Percentiles rank a stretch among this genome's conserved stretches.
These are phyloP conservation scores for Parnassius smintheus DNA, from an alignment of 2,888 invertebrate genomes.

Conservation along the genomic window DNA sequence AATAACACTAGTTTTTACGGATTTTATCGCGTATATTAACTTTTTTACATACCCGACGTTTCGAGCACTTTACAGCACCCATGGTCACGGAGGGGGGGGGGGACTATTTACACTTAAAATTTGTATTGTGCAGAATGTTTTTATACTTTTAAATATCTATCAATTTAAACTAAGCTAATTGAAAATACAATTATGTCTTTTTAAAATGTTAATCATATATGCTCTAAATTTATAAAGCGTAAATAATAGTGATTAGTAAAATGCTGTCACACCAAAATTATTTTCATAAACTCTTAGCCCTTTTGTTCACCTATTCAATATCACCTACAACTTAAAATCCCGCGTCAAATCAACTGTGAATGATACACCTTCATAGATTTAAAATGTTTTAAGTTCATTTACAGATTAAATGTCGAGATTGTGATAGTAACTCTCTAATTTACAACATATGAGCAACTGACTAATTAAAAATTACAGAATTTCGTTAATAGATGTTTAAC, in stretches of 20 bases:
- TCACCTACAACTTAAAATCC: conserved; percentile 48
- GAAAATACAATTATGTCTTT: no score
- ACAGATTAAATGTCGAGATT: conserved; percentile 35
- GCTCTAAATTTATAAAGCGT: no score
- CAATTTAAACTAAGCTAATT: no score
- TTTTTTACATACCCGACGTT: no score
- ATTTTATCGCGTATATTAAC: no score
- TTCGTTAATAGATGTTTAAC: conserved; percentile 18
- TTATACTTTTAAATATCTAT: no score
- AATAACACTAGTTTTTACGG: no score
- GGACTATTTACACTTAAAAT: no score
- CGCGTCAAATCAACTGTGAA: conserved; percentile 47
- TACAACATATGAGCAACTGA: conserved; percentile 25
- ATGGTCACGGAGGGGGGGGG: no score
- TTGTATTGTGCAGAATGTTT: no score
- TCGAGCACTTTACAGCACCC: no score
- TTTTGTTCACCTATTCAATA: conserved; percentile 55
- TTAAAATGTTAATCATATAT: no score
- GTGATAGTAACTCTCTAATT: conserved; percentile 30
- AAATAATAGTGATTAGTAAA: background rate
- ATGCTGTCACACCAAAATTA: conserved; percentile 10
- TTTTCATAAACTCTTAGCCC: conserved; percentile 43
- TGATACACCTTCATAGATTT: conserved; percentile 49
- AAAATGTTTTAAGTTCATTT: conserved; percentile 29
- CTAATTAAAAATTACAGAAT: conserved; percentile 27